Percentiles rank a stretch among this genome's conserved stretches.
Conservation (phyloP, 2,888 invertebrate species). For the Hedychridium roseum region DNA sequence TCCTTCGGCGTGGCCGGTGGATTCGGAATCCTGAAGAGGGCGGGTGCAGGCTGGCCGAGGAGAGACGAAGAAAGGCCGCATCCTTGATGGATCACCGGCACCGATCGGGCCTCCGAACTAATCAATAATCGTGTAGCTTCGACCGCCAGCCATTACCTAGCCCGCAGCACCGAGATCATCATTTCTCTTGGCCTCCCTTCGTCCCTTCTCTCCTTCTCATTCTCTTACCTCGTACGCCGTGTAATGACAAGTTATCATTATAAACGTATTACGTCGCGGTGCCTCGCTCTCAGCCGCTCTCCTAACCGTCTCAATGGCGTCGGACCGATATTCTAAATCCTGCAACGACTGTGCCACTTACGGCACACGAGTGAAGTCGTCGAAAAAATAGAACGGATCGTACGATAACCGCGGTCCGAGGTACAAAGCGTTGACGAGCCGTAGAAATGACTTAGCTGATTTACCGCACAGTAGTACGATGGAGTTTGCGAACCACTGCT, state of each 20-base stretch:
- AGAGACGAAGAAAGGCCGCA: slow-evolving; percentile 35
- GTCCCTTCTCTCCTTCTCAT: slow-evolving; percentile 18
- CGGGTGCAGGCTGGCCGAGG: slow-evolving; percentile 28
- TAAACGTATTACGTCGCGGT: slow-evolving; percentile 52
- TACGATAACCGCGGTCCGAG: no score
- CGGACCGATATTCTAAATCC: no score
- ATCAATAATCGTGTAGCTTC: slow-evolving; percentile 60
- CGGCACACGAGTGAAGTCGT: no score
- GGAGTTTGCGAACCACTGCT: slow-evolving; percentile 33
- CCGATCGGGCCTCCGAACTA: slow-evolving; percentile 62
- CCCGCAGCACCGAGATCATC: slow-evolving; percentile 54
- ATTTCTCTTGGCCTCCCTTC: slow-evolving; percentile 48
- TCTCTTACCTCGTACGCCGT: slow-evolving; percentile 23
- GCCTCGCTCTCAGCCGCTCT: slow-evolving; percentile 19
- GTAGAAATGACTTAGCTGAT: no score
- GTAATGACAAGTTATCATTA: slow-evolving; percentile 58
- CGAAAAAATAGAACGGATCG: no score
- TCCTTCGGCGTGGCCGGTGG: slow-evolving; percentile 41
- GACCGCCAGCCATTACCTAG: slow-evolving; percentile 51
- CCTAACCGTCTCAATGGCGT: background rate
- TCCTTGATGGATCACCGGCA: slow-evolving; percentile 62
- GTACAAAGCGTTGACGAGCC: no score
- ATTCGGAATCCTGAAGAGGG: slow-evolving; percentile 22
- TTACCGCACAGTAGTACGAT: background rate
- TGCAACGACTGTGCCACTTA: no score